Base-by-base conservation (phyloP, 2,888 invertebrate genomes). In the Drosophila fulvimacula region DNA sequence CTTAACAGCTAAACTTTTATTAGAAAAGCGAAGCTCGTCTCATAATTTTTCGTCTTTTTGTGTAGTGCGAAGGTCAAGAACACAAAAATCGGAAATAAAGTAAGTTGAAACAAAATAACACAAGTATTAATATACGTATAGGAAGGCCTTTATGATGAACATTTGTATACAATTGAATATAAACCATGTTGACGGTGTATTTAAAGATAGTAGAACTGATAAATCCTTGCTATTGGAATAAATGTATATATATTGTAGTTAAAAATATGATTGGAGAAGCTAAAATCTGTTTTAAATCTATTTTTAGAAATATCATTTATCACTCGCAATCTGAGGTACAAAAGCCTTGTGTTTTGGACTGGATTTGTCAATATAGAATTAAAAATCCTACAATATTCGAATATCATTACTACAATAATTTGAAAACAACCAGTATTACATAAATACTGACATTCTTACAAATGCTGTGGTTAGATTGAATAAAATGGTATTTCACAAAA, bases 121-220 rank as follows among this genome's bases (percentile, higher is more conserved):
- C 13, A 27, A n/a, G n/a, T 17, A 27, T 17, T 7, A 10, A 30
- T 17, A 13, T 19, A n/a, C n/a, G 3, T 49, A 7, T 34, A 41
- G 5, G 6, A 2, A 13, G 11, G 13, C 5, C 15, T n/a, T 57
- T 7, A n/a, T 60, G 60, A 60, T 60, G 60, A 60, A 5, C 1
- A 10, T 15, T 13, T 21, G 13, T 27, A 36, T 21, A 38, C 38
- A 49, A 3, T 49, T 58, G 49, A 49, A 59, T 30, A 30, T 48
- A 5, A 6, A 7, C 38, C 49, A 59, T 59, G 58, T 39, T 19
- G 38, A 49, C 2, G 10, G n/a, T 30, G 21, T 58, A 21, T 36
- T 11, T 39, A 30, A 49, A 49, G 58, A 59, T 59, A 49, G 58
- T 59, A 59, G 58, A 59, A 59, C 58, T 59, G 38, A 59, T 39